Evolutionary conservation across 2,888 invertebrate species (phyloP).

Genomic region (Euproctis similis): DNA sequence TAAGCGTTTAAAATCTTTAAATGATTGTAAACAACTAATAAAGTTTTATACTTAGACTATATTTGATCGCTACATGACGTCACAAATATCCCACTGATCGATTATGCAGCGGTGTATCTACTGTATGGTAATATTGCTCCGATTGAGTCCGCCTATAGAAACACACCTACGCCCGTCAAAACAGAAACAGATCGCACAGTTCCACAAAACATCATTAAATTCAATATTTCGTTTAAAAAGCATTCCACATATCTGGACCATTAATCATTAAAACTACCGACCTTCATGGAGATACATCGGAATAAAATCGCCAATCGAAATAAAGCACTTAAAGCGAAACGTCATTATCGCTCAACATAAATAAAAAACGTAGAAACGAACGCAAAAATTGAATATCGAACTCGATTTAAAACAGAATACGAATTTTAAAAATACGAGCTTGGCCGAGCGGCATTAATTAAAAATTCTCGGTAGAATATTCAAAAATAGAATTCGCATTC

Average conservation of each 20-base stretch:
- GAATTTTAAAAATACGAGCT: conserved; percentile 72
- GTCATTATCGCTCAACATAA: conserved; percentile 76
- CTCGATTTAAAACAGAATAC: conserved; percentile 73
- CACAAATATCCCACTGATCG: conserved; percentile 34
- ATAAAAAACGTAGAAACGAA: conserved; percentile 72
- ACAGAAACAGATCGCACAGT: conserved; percentile 54
- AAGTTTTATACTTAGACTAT: conserved; percentile 25
- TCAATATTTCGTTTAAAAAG: conserved; percentile 75
- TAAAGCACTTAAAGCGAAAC: conserved; percentile 76
- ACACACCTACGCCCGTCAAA: conserved; percentile 43
- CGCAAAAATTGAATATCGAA: conserved; percentile 75
- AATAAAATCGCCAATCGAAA: conserved; percentile 75
- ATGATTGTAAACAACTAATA: conserved; percentile 15
- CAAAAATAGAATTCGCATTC: conserved; percentile 76
- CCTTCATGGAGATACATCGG: conserved; percentile 72
- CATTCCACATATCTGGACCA: conserved; percentile 72
- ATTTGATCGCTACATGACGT: conserved; percentile 16
- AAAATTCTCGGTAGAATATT: conserved; percentile 77
- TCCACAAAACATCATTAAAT: conserved; percentile 72
- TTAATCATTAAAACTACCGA: conserved; percentile 75
- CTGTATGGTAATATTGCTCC: conserved; percentile 41
- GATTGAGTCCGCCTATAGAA: conserved; percentile 47
- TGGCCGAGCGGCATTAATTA: conserved; percentile 73
- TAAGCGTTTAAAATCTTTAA: conserved; percentile 8
- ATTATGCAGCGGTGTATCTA: conserved; percentile 38